Evolutionary conservation across 2,888 invertebrate genomes (phyloP), one percentile per base, ranked within the genome.

Genomic region (Epinotia bilunana): DNA sequence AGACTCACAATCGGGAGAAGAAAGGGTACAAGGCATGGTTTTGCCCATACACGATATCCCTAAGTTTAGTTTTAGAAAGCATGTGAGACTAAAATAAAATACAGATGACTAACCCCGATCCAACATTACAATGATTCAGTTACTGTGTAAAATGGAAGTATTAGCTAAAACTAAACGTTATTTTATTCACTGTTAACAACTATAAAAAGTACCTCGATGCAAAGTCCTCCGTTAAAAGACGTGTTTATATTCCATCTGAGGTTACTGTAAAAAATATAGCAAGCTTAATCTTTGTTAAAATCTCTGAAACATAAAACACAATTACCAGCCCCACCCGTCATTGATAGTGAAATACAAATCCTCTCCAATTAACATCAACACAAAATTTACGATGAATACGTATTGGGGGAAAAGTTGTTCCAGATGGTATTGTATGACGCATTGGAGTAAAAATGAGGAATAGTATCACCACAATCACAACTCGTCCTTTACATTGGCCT

Each of bases 401-500:
- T 69, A 74, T 4, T 46, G 28, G 18, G 55, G 53, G 12, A 43
- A 68, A 53, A 23, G 43, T 28, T 69, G 55, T 20, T 69, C 68
- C 13, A 69, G 9, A 46, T 73, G 73, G 16, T 62, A 69, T n/a
- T 74, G 63, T 13, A 69, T 9, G 4, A 70, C n/a, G 39, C 28
- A 11, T 46, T 64, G 69, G 18, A 69, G 20, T n/a, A 70, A 57
- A 5, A 57, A 58, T 0, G n/a, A 1, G 18, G 28, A 39, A 20
- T 55, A 55, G 28, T 53, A 60, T 61, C 68, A 70, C 55, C 16
- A 73, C 20, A 62, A 88, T 92, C 88, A 93, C 90, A 93, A 87
- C 79, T 93, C 93, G 57, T 92, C 93, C 79, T 90, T 92, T 75
- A 88, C 86, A 84, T 87, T 87, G 1, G 79, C 79, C 60, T 89